These are phyloP conservation scores for Xiphorhynchus erythropygius DNA, from an alignment of 2,797 vertebrate genomes.

Conservation along the genomic window DNA sequence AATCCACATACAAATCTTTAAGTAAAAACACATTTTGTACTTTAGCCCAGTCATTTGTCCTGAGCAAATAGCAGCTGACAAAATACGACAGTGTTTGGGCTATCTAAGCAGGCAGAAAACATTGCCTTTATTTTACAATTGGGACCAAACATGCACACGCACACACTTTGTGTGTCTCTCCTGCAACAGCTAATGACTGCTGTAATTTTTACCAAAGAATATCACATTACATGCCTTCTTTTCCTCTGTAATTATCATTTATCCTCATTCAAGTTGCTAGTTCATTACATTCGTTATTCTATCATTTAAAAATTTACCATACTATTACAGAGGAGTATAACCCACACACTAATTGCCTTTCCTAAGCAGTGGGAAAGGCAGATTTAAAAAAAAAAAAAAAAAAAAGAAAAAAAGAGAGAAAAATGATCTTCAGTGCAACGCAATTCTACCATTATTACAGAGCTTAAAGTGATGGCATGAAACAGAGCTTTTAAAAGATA, in stretches of 20 bases:
- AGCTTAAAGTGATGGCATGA: background rate
- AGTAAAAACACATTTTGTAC: background rate
- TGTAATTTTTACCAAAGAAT: slow-evolving; percentile 17
- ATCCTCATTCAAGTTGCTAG: slow-evolving; percentile 25
- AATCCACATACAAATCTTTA: background rate
- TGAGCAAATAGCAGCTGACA: background rate
- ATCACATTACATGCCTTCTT: slow-evolving; percentile 12
- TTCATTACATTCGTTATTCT: slow-evolving; percentile 10
- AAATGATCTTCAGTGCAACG: background rate
- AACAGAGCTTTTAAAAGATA: background rate
- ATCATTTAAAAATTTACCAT: slow-evolving; percentile 34
- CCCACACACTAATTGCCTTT: slow-evolving; percentile 12
- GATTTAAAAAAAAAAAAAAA: background rate
- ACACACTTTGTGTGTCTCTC: background rate
- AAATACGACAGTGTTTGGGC: background rate
- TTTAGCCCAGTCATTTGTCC: background rate
- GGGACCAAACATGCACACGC: background rate
- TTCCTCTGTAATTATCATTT: slow-evolving; percentile 47
- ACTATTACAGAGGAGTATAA: background rate
- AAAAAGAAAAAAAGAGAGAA: background rate
- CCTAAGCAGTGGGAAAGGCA: background rate
- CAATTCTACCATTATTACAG: background rate
- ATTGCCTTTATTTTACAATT: background rate
- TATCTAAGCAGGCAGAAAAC: background rate
- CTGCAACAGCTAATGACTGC: background rate